Evolutionary conservation across 2,797 vertebrate genomes (phyloP), one percentile per base, ranked within the genome.

Genomic region (Nasua narica): DNA sequence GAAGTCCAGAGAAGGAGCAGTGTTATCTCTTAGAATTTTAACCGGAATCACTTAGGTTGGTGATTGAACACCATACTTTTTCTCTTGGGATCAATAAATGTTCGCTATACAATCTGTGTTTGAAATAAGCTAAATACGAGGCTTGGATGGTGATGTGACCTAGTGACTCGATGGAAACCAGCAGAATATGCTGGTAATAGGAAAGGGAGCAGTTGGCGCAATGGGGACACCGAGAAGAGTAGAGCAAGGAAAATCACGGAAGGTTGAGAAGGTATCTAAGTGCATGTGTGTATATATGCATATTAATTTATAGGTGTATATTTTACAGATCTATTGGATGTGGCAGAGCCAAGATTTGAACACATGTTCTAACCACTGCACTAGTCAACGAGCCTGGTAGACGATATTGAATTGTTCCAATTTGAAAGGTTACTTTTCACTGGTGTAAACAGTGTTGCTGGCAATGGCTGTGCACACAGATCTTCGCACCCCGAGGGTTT

Each of bases 401-500:
- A 58, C 15, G 35, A 56, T 29, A 13, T 3, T 11, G 19, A 40
- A 8, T 15, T 2, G 14, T 48, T 70, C 52, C 40, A 0, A 1
- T 60, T 4, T 65, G 76, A 58, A 77, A 37, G 48, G 7, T 27
- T 72, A 5, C 67, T 52, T 93, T 74, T 32, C 56, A 25, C 4
- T 40, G 18, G 70, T 52, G 52, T 2, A 15, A 87, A 40, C n/a
- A 19, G n/a, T 0, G 2, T n/a, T 18, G 15, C 70, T 48, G 4
- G 12, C 27, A 37, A 25, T 1, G 7, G 62, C 32, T 81, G 10
- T 52, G 2, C 2, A 12, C 1, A 0, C 0, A 5, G 21, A 25
- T 23, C 48, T 5, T 23, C 76, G 37, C 46, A 52, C 40, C 9
- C 27, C 7, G 29, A 46, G 32, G 5, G 4, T 35, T 35, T 69